Conservation (phyloP, 1,140 invertebrate species). For the Lucilia sericata region DNA sequence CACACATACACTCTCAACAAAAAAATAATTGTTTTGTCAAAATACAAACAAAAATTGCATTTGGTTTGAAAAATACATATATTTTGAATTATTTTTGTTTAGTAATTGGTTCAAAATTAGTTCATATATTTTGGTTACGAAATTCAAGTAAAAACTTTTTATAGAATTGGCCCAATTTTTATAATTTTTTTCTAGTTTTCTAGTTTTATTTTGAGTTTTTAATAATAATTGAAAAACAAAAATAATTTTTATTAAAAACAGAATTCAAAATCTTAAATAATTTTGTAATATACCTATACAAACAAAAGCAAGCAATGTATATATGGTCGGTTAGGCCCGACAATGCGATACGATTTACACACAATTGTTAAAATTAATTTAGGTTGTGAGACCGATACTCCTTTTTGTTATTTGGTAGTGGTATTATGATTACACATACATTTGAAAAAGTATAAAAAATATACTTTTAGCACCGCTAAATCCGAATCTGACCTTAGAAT, state of each 20-base stretch:
- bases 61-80: neutral
- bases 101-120: constrained; percentile 13
- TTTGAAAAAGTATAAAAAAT: too few relatives aligned
- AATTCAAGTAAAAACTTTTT: neutral
- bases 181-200: neutral
- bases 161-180: constrained; percentile 26
- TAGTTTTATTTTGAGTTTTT: neutral
- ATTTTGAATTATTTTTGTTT: neutral
- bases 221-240: neutral
- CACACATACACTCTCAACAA: neutral
- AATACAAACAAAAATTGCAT: neutral
- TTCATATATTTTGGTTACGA: neutral
- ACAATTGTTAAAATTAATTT: too few relatives aligned
- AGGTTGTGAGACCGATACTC: too few relatives aligned
- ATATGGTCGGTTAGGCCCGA: too few relatives aligned
- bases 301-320: neutral
- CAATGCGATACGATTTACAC: too few relatives aligned
- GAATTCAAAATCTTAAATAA: neutral
- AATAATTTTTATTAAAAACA: neutral
- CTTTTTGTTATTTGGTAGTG: too few relatives aligned
- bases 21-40: neutral
- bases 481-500: too few relatives aligned
- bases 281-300: neutral
- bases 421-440: too few relatives aligned
- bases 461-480: too few relatives aligned